These are phyloP conservation scores for Cololabis saira DNA, from an alignment of 2,113 vertebrate genomes.

Conservation along the genomic window DNA sequence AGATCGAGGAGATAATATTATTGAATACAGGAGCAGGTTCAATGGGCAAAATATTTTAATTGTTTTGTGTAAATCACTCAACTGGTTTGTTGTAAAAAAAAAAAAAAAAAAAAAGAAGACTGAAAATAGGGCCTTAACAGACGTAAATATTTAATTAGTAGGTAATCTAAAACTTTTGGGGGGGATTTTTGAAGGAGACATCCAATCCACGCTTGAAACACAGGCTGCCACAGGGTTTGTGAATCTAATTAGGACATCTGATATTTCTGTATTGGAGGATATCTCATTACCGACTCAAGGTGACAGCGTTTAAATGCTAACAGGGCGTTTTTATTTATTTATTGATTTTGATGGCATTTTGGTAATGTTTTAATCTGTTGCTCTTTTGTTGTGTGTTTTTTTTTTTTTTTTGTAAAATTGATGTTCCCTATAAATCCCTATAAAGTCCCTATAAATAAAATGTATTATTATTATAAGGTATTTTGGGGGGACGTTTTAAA, in stretches of 20 bases:
- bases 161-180: conserved; percentile 78
- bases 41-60: no score
- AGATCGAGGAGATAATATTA: no score
- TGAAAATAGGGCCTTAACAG: conserved; percentile 67
- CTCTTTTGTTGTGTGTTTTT: no score
- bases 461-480: no score
- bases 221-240: conserved; percentile 69
- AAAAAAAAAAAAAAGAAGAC: no score
- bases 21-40: no score
- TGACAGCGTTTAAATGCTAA: conserved; percentile 48
- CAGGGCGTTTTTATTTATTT: conserved; percentile 22
- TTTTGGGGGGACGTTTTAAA: no score
- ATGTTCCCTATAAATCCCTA: no score
- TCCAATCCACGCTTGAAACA: conserved; percentile 74
- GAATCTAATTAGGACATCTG: conserved; percentile 84
- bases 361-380: no score
- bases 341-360: no score
- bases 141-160: conserved; percentile 77
- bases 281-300: conserved; percentile 72
- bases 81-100: conserved; percentile 10
- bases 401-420: no score
- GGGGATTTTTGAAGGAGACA: conserved; percentile 80
- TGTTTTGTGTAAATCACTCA: background rate
- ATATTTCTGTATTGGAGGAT: conserved; percentile 53
- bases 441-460: no score